phyloP scores from a whole-genome alignment of 2,113 vertebrate genomes.

The Garra rufa region DNA sequence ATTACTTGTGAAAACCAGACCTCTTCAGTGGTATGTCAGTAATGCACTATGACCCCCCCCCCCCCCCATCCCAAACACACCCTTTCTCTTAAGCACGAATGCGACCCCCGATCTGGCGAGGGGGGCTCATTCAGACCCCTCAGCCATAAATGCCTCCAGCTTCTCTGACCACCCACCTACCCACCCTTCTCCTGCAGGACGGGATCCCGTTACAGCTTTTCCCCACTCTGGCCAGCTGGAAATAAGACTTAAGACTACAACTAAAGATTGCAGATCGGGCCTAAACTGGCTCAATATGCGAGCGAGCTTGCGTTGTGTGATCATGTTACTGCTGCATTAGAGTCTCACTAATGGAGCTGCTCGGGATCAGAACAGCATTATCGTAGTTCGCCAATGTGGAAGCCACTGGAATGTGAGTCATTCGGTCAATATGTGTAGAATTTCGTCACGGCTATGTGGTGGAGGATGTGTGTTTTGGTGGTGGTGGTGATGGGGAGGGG shows the following conservation, averaged over 20 bases:
- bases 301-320: slow-evolving; percentile 35
- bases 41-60: slow-evolving; percentile 48
- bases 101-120: slow-evolving; percentile 13
- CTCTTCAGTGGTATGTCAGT: slow-evolving; percentile 53
- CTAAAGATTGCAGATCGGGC: slow-evolving; percentile 11
- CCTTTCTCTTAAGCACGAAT: slow-evolving; percentile 32
- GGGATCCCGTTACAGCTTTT: slow-evolving; percentile 45
- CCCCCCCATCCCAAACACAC: neutral
- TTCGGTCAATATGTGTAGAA: neutral
- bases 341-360: neutral
- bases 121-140: slow-evolving; percentile 45
- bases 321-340: slow-evolving; percentile 48
- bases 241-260: slow-evolving; percentile 48
- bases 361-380: neutral
- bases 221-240: slow-evolving; percentile 41
- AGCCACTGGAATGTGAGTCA: neutral
- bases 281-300: slow-evolving; percentile 30
- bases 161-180: slow-evolving; percentile 44
- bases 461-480: neutral
- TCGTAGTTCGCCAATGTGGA: neutral
- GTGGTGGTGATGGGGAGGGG: neutral
- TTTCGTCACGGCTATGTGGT: neutral
- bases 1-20: slow-evolving; percentile 51
- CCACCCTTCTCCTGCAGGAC: slow-evolving; percentile 43
- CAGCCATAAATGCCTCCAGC: slow-evolving; percentile 32